These are phyloP conservation scores for Eilema caniola DNA, from an alignment of 2,888 invertebrate genomes.

Conservation along the genomic window DNA sequence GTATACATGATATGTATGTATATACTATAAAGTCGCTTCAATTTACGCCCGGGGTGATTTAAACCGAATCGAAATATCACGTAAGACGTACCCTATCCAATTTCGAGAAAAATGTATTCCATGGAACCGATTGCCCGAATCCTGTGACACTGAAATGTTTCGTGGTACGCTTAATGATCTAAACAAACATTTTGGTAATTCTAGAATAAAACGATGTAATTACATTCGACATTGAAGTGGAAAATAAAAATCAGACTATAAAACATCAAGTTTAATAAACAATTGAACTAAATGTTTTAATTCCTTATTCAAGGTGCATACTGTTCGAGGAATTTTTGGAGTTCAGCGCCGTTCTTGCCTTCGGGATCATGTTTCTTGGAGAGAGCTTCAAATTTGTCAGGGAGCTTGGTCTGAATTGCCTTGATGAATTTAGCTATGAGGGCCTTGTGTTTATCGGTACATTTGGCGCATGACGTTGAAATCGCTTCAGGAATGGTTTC, in stretches of 20 bases:
- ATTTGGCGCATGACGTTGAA: constrained; percentile 8
- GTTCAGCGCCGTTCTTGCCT: neutral
- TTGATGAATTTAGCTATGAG: constrained; percentile 6
- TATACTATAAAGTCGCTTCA: too few relatives aligned
- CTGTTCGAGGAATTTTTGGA: neutral
- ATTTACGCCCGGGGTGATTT: too few relatives aligned
- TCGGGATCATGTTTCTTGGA: constrained; percentile 10
- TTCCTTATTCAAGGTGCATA: neutral
- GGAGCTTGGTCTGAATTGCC: constrained; percentile 1
- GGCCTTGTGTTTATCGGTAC: constrained; percentile 9
- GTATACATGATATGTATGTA: too few relatives aligned
- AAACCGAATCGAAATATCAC: too few relatives aligned
- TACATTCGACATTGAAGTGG: too few relatives aligned
- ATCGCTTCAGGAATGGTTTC: constrained; percentile 12
- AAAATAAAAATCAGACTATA: neutral
- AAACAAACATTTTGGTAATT: too few relatives aligned
- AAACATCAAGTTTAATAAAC: neutral
- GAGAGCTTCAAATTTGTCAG: neutral
- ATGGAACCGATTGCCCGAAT: too few relatives aligned
- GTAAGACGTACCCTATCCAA: too few relatives aligned
- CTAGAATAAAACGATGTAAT: too few relatives aligned
- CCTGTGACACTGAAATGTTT: too few relatives aligned
- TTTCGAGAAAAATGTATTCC: too few relatives aligned
- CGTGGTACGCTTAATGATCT: too few relatives aligned
- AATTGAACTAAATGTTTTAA: neutral